Evolutionary conservation across 2,888 invertebrate genomes (phyloP).

Genomic region (Apotomis capreana): DNA sequence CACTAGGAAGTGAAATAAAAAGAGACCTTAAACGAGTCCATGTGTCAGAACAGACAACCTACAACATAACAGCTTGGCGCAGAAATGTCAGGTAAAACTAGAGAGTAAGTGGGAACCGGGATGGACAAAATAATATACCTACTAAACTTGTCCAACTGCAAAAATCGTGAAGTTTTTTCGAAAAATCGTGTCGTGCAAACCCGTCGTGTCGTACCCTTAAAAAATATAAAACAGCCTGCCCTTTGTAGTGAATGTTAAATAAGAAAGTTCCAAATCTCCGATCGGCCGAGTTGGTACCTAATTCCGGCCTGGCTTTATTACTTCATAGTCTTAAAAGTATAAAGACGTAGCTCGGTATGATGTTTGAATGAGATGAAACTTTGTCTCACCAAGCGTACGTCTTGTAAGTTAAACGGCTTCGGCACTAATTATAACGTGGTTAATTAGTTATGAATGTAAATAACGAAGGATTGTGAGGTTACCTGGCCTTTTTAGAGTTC

Average conservation of each 20-base stretch:
- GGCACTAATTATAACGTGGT: constrained; percentile 12
- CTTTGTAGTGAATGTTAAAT: constrained; percentile 15
- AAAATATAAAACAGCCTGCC: constrained; percentile 2
- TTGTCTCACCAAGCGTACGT: not conserved
- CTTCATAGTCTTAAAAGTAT: not conserved
- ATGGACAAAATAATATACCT: too few relatives aligned
- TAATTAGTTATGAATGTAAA: constrained; percentile 22
- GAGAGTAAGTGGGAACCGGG: too few relatives aligned
- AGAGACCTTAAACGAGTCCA: too few relatives aligned
- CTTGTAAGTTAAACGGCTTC: constrained; percentile 12
- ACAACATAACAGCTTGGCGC: too few relatives aligned
- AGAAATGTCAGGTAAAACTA: too few relatives aligned
- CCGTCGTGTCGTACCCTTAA: not conserved
- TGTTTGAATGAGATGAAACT: not conserved
- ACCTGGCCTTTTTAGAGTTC: not conserved
- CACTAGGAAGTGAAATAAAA: too few relatives aligned
- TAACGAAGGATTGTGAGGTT: not conserved
- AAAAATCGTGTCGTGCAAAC: too few relatives aligned
- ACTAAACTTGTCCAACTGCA: too few relatives aligned
- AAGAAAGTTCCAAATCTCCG: constrained; percentile 18
- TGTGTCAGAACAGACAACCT: too few relatives aligned
- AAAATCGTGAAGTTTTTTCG: too few relatives aligned
- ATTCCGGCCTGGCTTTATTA: constrained; percentile 5
- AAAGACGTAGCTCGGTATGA: not conserved
- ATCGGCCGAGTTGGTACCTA: constrained; percentile 5